Evolutionary conservation across 2,797 vertebrate genomes (phyloP).

Genomic region (Halcyon badia): DNA sequence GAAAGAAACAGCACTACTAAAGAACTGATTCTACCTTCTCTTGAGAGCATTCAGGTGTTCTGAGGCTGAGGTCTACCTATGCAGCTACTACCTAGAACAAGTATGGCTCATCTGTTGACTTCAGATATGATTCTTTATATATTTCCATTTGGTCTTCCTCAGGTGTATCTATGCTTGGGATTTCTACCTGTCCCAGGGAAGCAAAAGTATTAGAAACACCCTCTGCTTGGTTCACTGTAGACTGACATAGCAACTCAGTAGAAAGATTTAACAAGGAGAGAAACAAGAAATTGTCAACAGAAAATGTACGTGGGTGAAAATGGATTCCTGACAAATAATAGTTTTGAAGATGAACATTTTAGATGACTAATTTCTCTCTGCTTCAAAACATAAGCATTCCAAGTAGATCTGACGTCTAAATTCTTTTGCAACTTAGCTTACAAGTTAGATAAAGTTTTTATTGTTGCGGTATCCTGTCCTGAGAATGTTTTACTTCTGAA

Average conservation of each 20-base stretch:
- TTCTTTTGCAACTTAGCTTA: slow-evolving; percentile 37
- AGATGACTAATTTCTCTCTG: slow-evolving; percentile 67
- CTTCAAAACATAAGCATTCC: slow-evolving; percentile 55
- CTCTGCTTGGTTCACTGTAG: slow-evolving; percentile 19
- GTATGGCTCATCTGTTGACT: not conserved
- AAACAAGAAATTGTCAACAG: slow-evolving; percentile 42
- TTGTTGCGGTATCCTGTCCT: not conserved
- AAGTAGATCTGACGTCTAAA: slow-evolving; percentile 5
- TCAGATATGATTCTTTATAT: not conserved
- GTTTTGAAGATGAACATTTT: slow-evolving; percentile 59
- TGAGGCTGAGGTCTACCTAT: not conserved
- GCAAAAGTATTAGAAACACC: not conserved
- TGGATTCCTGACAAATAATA: slow-evolving; percentile 63
- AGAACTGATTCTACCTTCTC: not conserved
- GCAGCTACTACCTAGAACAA: not conserved
- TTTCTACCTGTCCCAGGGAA: not conserved
- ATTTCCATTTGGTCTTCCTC: not conserved
- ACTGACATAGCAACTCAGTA: not conserved
- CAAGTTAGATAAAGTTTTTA: slow-evolving; percentile 15
- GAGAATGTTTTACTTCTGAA: slow-evolving; percentile 5
- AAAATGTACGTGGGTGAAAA: slow-evolving; percentile 62
- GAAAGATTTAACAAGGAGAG: slow-evolving; percentile 25
- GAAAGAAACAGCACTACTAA: not conserved
- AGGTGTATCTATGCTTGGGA: not conserved
- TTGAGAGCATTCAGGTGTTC: not conserved